phyloP scores from a whole-genome alignment of 2,888 invertebrate species.

The Alloplasta piceator region DNA sequence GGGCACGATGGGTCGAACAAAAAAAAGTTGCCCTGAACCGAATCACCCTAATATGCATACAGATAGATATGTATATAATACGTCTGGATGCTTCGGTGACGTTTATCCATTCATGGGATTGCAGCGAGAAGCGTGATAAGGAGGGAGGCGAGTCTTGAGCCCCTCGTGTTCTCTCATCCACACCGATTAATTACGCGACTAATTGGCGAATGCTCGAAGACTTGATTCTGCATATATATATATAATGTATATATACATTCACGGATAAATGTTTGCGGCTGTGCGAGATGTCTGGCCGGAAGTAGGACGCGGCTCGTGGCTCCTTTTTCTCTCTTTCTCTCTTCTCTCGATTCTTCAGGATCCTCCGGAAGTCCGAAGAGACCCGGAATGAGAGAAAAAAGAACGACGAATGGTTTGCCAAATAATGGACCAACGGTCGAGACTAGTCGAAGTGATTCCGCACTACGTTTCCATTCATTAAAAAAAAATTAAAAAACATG shows the following conservation, averaged over 20 bases:
- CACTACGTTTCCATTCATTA: conserved; percentile 7
- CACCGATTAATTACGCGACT: conserved; percentile 69
- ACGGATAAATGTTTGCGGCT: conserved; percentile 36
- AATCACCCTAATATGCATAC: too few relatives aligned
- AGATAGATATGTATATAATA: not conserved
- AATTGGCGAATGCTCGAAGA: conserved; percentile 67
- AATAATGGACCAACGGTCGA: conserved; percentile 49
- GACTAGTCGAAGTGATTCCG: not conserved
- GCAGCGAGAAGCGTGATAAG: conserved; percentile 43
- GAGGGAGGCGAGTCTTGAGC: conserved; percentile 36
- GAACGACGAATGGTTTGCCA: conserved; percentile 38
- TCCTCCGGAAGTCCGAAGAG: conserved; percentile 56
- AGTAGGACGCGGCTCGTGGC: conserved; percentile 50
- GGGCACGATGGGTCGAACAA: too few relatives aligned
- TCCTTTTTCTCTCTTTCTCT: not conserved
- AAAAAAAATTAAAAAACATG: not conserved
- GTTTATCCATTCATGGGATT: conserved; percentile 38
- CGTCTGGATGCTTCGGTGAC: not conserved
- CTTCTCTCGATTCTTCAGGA: conserved; percentile 26
- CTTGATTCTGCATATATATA: conserved; percentile 26
- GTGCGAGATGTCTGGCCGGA: conserved; percentile 55
- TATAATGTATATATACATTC: conserved; percentile 17
- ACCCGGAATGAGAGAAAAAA: conserved; percentile 49
- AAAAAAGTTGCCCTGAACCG: too few relatives aligned
- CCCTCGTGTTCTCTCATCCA: not conserved